Evolutionary conservation across 2,888 invertebrate species (phyloP).

Genomic region (Masnerella sp.): DNA sequence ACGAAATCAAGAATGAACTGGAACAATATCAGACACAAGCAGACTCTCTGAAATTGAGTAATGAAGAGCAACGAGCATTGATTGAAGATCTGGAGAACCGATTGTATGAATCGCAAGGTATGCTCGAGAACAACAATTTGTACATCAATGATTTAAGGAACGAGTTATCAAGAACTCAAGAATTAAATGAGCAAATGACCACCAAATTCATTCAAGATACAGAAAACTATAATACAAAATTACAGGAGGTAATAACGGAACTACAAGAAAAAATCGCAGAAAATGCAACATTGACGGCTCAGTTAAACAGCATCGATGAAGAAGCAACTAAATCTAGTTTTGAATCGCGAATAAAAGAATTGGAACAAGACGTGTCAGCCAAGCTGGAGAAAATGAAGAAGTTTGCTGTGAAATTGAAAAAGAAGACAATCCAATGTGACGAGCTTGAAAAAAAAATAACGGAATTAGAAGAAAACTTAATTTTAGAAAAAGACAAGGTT

Average conservation of each 20-base stretch:
- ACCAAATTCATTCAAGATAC: slow-evolving; percentile 75
- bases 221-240: slow-evolving; percentile 72
- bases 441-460: slow-evolving; percentile 80
- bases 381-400: slow-evolving; percentile 88
- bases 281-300: slow-evolving; percentile 71
- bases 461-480: slow-evolving; percentile 67
- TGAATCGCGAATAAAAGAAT: slow-evolving; percentile 75
- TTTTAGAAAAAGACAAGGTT: slow-evolving; percentile 70
- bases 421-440: slow-evolving; percentile 82
- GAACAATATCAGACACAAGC: slow-evolving; percentile 32
- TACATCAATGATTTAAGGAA: slow-evolving; percentile 65
- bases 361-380: slow-evolving; percentile 82
- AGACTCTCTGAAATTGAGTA: slow-evolving; percentile 9
- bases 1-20: slow-evolving; percentile 50
- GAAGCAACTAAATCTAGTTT: slow-evolving; percentile 72
- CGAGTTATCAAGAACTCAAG: slow-evolving; percentile 77
- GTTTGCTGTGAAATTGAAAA: slow-evolving; percentile 86
- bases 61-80: slow-evolving; percentile 64
- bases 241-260: slow-evolving; percentile 77
- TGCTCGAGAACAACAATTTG: slow-evolving; percentile 63
- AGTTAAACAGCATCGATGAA: slow-evolving; percentile 76
- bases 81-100: slow-evolving; percentile 68
- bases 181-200: slow-evolving; percentile 78
- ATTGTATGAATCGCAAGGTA: slow-evolving; percentile 62
- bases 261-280: slow-evolving; percentile 77